phyloP scores from a whole-genome alignment of 2,113 vertebrate genomes.

The Anarhynchus alexandrinus region DNA sequence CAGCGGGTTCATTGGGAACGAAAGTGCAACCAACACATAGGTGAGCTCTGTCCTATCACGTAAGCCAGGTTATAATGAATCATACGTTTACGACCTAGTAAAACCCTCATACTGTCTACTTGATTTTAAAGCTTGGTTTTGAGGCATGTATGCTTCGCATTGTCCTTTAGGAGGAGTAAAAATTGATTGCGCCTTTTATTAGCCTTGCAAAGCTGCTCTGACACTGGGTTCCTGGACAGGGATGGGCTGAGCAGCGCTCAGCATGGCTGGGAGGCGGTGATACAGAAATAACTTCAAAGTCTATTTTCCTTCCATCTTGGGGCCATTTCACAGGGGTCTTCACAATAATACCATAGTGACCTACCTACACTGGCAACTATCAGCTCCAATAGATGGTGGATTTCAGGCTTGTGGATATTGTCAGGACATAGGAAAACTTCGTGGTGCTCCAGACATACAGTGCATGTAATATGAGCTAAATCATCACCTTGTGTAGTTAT shows the following conservation, averaged over 20 bases:
- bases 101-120: background rate
- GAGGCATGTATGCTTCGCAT: background rate
- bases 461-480: background rate
- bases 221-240: background rate
- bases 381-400: background rate
- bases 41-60: background rate
- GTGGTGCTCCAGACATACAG: background rate
- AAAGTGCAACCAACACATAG: background rate
- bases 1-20: background rate
- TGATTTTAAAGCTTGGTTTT: conserved; percentile 13
- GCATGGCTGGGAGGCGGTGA: accelerated
- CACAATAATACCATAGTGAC: background rate
- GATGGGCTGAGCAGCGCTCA: background rate
- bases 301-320: background rate
- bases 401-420: background rate
- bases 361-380: background rate
- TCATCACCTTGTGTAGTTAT: background rate
- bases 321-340: background rate
- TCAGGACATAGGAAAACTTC: background rate
- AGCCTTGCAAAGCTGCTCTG: background rate
- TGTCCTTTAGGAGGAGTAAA: conserved; percentile 23
- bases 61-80: background rate
- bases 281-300: background rate
- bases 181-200: conserved; percentile 29
- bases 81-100: background rate